Evolutionary conservation across 1,140 invertebrate species (phyloP).

Genomic region (Stenopsyche tienmushanensis): DNA sequence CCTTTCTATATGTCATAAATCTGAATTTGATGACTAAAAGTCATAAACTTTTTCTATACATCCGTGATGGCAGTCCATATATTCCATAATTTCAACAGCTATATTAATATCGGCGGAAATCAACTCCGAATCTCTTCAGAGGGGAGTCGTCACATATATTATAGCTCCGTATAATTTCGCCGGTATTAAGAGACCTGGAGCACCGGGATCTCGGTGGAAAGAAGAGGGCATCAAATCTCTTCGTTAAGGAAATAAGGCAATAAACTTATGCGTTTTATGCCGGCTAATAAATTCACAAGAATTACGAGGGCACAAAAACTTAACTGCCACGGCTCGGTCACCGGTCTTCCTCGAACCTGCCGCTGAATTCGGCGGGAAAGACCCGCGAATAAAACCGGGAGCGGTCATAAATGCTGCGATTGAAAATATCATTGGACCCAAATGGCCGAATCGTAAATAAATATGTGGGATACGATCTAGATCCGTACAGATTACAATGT

Average conservation of each 20-base stretch:
- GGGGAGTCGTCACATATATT: not conserved
- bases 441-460: constrained; percentile 10
- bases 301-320: constrained; percentile 22
- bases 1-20: no score
- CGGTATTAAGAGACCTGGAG: no score
- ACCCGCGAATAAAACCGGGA: no score
- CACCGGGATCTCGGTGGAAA: not conserved
- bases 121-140: no score
- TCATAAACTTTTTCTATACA: no score
- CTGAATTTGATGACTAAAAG: no score
- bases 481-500: no score
- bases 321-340: not conserved
- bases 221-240: not conserved
- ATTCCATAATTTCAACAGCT: no score
- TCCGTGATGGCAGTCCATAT: no score
- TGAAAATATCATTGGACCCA: not conserved
- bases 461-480: not conserved
- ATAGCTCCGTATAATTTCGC: not conserved
- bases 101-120: no score
- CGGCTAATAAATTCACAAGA: constrained; percentile 27
- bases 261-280: constrained; percentile 28
- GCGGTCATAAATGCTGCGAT: not conserved
- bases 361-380: not conserved
- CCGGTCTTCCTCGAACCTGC: not conserved
- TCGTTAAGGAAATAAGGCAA: constrained; percentile 29